phyloP scores from a whole-genome alignment of 2,797 vertebrate genomes.

The Cynodonichthys magdalenae region DNA sequence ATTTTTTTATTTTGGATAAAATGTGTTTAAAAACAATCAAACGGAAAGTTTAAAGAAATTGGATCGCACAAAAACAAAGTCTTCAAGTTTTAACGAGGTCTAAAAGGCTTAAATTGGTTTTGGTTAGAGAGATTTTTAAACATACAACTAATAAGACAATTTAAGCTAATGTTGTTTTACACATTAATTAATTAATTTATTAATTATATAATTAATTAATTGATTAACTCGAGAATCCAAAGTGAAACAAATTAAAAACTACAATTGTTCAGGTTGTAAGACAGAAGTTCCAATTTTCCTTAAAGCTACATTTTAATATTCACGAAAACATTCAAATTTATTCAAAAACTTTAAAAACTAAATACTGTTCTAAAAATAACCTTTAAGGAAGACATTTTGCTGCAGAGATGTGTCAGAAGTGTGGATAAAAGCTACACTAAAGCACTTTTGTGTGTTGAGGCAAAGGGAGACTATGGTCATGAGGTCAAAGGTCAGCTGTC shows the following conservation, averaged over 20 bases:
- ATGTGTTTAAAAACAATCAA: background rate
- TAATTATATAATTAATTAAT: too few relatives aligned
- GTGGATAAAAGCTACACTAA: constrained; percentile 14
- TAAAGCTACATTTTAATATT: too few relatives aligned
- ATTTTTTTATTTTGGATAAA: background rate
- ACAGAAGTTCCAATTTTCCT: too few relatives aligned
- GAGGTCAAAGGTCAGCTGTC: constrained; percentile 38
- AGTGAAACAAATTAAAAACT: too few relatives aligned
- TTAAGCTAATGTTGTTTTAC: background rate
- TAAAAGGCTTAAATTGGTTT: background rate
- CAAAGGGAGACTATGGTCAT: constrained; percentile 22
- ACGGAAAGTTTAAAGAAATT: background rate
- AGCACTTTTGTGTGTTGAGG: constrained; percentile 13
- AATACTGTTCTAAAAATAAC: too few relatives aligned
- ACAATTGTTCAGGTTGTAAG: too few relatives aligned
- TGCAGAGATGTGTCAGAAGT: constrained; percentile 16
- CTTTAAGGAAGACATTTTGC: background rate
- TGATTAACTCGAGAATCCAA: too few relatives aligned
- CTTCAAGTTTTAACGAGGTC: background rate
- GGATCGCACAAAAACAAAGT: background rate
- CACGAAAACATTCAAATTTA: too few relatives aligned
- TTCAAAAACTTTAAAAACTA: too few relatives aligned
- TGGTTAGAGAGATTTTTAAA: background rate
- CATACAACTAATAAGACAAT: background rate
- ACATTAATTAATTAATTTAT: too few relatives aligned